phyloP scores from a whole-genome alignment of 2,888 invertebrate genomes.

The Abscondita cerata region DNA sequence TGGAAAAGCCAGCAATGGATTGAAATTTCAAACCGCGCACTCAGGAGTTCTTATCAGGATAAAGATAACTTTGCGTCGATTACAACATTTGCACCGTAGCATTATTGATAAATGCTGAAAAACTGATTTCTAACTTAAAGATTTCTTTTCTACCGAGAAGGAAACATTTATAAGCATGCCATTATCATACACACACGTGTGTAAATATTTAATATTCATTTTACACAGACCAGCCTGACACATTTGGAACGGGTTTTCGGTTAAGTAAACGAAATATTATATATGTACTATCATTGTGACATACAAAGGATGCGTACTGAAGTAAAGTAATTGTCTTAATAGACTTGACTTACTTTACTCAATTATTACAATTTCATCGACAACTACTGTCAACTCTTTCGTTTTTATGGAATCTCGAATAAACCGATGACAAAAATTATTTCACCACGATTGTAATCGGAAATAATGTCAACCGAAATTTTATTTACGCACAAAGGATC shows the following conservation, averaged over 20 bases:
- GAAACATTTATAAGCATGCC: neutral
- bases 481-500: no score
- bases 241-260: slow-evolving; percentile 22
- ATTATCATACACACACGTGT: slow-evolving; percentile 14
- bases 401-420: neutral
- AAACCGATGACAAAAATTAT: no score
- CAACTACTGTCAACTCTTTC: neutral
- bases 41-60: slow-evolving; percentile 19
- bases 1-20: slow-evolving; percentile 9
- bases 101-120: neutral
- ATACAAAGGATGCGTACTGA: slow-evolving; percentile 8
- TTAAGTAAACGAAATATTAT: slow-evolving; percentile 15
- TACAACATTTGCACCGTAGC: slow-evolving; percentile 2
- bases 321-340: slow-evolving; percentile 8
- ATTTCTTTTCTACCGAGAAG: slow-evolving; percentile 19
- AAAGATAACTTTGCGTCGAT: slow-evolving; percentile 14
- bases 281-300: slow-evolving; percentile 16
- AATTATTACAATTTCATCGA: slow-evolving; percentile 7
- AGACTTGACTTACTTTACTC: neutral
- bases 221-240: neutral
- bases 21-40: slow-evolving; percentile 16
- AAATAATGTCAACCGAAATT: no score
- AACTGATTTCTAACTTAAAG: slow-evolving; percentile 4
- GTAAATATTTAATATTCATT: slow-evolving; percentile 18
- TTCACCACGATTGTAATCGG: no score